A percentile compares a stretch with the other conserved stretches of the same genome.
phyloP scores from a whole-genome alignment of 2,797 vertebrate genomes.

The Limnodromus scolopaceus region DNA sequence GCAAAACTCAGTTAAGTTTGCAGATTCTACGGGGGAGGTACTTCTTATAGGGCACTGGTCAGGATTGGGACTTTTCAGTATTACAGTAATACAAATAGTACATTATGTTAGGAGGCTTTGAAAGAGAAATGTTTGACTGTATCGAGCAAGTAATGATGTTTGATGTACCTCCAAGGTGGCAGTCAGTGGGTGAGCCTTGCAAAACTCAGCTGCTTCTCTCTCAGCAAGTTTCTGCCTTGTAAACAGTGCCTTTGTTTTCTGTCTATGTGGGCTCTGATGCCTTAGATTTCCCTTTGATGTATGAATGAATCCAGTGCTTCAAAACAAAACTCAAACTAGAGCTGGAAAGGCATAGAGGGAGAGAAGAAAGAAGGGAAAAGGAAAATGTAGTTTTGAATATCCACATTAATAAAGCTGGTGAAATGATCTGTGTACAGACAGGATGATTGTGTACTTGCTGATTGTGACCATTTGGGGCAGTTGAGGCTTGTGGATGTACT shows the following conservation, averaged over 20 bases:
- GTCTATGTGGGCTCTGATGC: background rate
- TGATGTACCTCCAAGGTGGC: slow-evolving; percentile 61
- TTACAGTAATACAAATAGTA: slow-evolving; percentile 33
- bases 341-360: background rate
- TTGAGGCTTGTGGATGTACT: background rate
- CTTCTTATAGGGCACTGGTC: background rate
- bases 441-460: background rate
- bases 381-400: background rate
- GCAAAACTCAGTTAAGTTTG: background rate
- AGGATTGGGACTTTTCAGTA: background rate
- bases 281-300: slow-evolving; percentile 49
- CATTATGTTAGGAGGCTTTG: slow-evolving; percentile 33
- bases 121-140: slow-evolving; percentile 40
- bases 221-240: slow-evolving; percentile 19
- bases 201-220: slow-evolving; percentile 60
- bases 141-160: slow-evolving; percentile 26
- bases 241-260: slow-evolving; percentile 56
- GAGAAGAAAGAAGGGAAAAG: background rate
- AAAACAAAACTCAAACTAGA: slow-evolving; percentile 17
- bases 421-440: background rate
- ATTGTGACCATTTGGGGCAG: background rate
- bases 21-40: background rate
- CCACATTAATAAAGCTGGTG: background rate
- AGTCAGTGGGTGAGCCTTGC: slow-evolving; percentile 49
- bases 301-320: slow-evolving; percentile 44